Percentiles rank a stretch among this genome's conserved stretches.
Conservation (phyloP, 1,140 invertebrate species). For the Hyposmocoma kahamanoa region DNA sequence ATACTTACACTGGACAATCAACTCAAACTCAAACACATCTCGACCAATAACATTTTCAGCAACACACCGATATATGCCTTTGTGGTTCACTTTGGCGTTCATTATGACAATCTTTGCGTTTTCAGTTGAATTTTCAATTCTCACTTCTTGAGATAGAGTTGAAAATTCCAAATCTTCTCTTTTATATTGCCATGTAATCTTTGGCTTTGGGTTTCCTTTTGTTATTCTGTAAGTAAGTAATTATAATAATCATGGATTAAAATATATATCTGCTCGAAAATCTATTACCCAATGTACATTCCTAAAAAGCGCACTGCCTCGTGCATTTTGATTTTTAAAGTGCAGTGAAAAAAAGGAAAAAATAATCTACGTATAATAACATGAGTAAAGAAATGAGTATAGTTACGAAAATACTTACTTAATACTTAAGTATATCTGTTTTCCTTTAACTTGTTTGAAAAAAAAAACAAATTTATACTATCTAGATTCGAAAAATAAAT, state of each 20-base stretch:
- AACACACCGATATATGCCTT: conserved; percentile 48
- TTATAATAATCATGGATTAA: too few species aligned
- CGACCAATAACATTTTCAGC: conserved; percentile 45
- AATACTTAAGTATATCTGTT: too few species aligned
- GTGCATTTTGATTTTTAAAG: too few species aligned
- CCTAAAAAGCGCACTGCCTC: too few species aligned
- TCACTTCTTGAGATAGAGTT: conserved; percentile 11
- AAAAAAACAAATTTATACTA: too few species aligned
- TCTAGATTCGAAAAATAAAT: too few species aligned
- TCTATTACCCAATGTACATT: too few species aligned
- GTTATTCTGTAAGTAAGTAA: conserved; percentile 37
- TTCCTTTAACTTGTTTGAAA: too few species aligned
- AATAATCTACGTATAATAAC: conserved; percentile 3
- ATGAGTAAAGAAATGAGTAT: not conserved
- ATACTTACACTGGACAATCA: conserved; percentile 56
- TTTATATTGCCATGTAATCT: conserved; percentile 34
- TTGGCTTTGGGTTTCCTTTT: conserved; percentile 41
- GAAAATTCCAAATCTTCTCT: conserved; percentile 9
- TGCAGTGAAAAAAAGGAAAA: too few species aligned
- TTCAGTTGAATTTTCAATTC: too few species aligned
- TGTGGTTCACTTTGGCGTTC: conserved; percentile 21
- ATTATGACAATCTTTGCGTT: too few species aligned
- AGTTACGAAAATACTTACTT: not conserved
- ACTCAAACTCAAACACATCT: conserved; percentile 36
- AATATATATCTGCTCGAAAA: too few species aligned